Percentiles rank a stretch among this genome's conserved stretches.
phyloP scores from a whole-genome alignment of 37 sponge, comb jelly and placozoan genomes.

The Halichondria panicea region DNA sequence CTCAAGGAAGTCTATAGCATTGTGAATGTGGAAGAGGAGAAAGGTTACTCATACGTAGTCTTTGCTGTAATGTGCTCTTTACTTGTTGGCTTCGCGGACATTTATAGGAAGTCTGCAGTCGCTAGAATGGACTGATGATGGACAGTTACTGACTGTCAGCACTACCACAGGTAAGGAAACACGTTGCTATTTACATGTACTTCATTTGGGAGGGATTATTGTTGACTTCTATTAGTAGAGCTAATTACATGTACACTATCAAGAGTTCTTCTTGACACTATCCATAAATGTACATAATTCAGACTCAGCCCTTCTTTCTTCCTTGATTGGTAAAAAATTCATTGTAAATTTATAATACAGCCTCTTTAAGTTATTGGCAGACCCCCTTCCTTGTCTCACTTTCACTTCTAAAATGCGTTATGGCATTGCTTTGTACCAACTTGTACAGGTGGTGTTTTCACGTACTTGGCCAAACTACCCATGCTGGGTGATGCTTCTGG shows the following conservation, averaged over 20 bases:
- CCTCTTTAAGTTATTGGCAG: neutral
- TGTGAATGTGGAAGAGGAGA: conserved; percentile 85
- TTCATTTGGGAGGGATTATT: neutral
- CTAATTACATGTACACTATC: neutral
- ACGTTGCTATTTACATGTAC: neutral
- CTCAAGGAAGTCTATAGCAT: conserved; percentile 91
- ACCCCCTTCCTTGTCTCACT: neutral
- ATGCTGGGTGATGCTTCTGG: conserved; percentile 82
- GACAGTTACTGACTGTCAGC: conserved; percentile 88
- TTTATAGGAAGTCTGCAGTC: conserved; percentile 50
- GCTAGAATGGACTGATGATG: conserved; percentile 94
- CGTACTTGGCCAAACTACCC: conserved; percentile 86
- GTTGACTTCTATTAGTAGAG: neutral
- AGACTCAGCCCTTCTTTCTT: neutral
- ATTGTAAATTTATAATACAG: neutral
- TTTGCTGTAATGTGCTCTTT: too few relatives aligned
- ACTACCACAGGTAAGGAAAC: conserved; percentile 70
- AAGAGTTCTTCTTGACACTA: neutral
- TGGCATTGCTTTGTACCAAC: too few relatives aligned
- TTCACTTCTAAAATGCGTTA: neutral
- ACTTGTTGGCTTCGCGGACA: too few relatives aligned
- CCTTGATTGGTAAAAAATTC: neutral
- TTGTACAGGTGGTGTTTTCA: conserved; percentile 72
- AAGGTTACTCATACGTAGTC: too few relatives aligned
- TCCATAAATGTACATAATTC: neutral